Conservation (phyloP, 2,888 invertebrate species). For the Nomada lathburiana region DNA sequence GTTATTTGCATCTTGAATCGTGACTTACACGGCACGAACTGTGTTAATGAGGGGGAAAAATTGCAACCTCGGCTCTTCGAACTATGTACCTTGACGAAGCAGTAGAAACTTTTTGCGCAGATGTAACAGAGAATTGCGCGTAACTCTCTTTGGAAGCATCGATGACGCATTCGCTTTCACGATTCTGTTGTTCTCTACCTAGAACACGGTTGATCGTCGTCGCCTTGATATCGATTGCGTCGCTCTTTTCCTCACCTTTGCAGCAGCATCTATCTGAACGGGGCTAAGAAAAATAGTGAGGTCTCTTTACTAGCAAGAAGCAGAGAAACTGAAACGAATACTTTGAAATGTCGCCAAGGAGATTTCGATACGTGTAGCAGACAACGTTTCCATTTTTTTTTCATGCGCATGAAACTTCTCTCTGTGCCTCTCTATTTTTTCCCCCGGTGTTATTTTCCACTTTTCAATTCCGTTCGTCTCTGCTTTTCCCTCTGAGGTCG, state of each 20-base stretch:
- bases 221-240: conserved; percentile 67
- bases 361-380: too few species aligned
- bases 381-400: neutral
- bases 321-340: neutral
- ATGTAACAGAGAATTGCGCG: conserved; percentile 8
- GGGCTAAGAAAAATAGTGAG: conserved; percentile 62
- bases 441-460: neutral
- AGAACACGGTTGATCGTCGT: conserved; percentile 75
- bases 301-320: neutral
- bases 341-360: too few species aligned
- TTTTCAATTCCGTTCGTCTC: neutral
- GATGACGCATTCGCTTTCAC: conserved; percentile 41
- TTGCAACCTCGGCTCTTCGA: neutral
- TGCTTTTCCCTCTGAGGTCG: neutral
- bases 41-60: neutral
- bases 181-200: conserved; percentile 79
- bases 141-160: neutral
- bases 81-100: neutral
- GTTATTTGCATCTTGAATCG: neutral
- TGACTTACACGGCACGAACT: neutral
- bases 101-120: neutral
- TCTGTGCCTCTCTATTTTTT: too few species aligned
- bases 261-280: conserved; percentile 58
- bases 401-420: neutral
- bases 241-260: conserved; percentile 49